A percentile compares a stretch with the other conserved stretches of the same genome.
phyloP scores from a whole-genome alignment of 2,888 invertebrate genomes.

The Caenorhabditis zanzibari region DNA sequence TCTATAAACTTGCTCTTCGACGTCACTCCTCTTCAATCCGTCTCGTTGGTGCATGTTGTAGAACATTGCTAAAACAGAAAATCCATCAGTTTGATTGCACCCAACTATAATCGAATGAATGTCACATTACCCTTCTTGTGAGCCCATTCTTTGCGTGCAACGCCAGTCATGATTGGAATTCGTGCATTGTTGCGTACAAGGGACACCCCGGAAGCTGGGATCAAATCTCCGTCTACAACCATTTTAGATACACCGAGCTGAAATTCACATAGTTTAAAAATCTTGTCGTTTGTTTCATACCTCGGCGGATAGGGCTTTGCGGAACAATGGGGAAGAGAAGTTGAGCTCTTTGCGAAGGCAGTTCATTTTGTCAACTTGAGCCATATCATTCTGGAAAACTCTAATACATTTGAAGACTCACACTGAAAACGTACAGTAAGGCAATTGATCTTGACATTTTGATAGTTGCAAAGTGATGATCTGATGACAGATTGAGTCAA shows the following conservation, averaged over 20 bases:
- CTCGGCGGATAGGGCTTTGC: slow-evolving; percentile 81
- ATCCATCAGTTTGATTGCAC: slow-evolving; percentile 46
- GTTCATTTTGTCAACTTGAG: slow-evolving; percentile 68
- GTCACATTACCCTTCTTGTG: slow-evolving; percentile 81
- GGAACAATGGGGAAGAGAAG: slow-evolving; percentile 78
- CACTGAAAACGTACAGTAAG: slow-evolving; percentile 56
- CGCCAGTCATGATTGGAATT: slow-evolving; percentile 83
- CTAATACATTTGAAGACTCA: background rate
- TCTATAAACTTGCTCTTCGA: slow-evolving; percentile 78
- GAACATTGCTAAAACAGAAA: slow-evolving; percentile 77
- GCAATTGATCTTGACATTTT: slow-evolving; percentile 71
- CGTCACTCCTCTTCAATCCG: slow-evolving; percentile 71
- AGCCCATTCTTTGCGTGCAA: slow-evolving; percentile 83
- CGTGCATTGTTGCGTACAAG: slow-evolving; percentile 77
- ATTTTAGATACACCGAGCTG: slow-evolving; percentile 83
- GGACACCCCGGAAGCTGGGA: slow-evolving; percentile 75
- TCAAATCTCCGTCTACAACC: slow-evolving; percentile 83
- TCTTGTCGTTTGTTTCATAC: slow-evolving; percentile 35
- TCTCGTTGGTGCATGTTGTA: slow-evolving; percentile 80
- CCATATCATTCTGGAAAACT: slow-evolving; percentile 61
- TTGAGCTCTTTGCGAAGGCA: slow-evolving; percentile 81
- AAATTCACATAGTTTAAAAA: background rate
- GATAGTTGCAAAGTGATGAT: slow-evolving; percentile 71
- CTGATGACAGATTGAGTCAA: slow-evolving; percentile 56
- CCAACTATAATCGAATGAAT: slow-evolving; percentile 16